Percentiles rank a stretch among this genome's conserved stretches.
phyloP scores from a whole-genome alignment of 1,140 invertebrate species.

The Drosophila malerkotliana region DNA sequence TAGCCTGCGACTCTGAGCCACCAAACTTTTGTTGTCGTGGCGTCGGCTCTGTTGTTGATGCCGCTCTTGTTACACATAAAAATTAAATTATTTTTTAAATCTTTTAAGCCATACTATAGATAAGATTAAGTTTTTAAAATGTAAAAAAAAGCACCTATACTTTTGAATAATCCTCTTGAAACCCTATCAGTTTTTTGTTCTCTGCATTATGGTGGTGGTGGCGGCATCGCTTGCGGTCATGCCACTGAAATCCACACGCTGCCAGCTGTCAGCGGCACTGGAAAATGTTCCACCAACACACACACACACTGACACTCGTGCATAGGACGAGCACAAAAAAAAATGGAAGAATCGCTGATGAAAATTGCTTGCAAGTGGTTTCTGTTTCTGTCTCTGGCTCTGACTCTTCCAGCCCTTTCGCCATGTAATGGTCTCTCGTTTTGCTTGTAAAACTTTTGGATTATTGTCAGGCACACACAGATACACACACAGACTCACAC shows the following conservation, averaged over 20 bases:
- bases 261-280: conserved; percentile 69
- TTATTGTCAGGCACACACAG: conserved; percentile 72
- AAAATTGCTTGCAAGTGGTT: conserved; percentile 80
- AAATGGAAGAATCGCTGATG: conserved; percentile 61
- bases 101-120: not conserved
- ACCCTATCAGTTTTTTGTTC: not conserved
- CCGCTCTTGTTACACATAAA: conserved; percentile 3
- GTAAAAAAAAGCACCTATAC: no score
- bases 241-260: conserved; percentile 60
- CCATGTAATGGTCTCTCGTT: conserved; percentile 77
- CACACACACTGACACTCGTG: conserved; percentile 3
- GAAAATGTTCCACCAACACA: conserved; percentile 45
- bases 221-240: conserved; percentile 50
- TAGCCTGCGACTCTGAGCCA: conserved; percentile 10
- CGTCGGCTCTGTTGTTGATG: conserved; percentile 27
- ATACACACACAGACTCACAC: conserved; percentile 14
- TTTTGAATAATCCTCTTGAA: no score
- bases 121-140: no score
- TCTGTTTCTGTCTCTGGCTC: conserved; percentile 69
- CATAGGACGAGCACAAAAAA: not conserved
- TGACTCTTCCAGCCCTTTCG: conserved; percentile 51
- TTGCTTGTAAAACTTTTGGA: conserved; percentile 82
- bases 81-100: not conserved
- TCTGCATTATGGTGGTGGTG: conserved; percentile 10
- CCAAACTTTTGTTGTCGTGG: conserved; percentile 46